Percentiles rank a stretch among this genome's conserved stretches.
Conservation (phyloP, 2,888 invertebrate genomes). For the Mechanitis mazaeus region DNA sequence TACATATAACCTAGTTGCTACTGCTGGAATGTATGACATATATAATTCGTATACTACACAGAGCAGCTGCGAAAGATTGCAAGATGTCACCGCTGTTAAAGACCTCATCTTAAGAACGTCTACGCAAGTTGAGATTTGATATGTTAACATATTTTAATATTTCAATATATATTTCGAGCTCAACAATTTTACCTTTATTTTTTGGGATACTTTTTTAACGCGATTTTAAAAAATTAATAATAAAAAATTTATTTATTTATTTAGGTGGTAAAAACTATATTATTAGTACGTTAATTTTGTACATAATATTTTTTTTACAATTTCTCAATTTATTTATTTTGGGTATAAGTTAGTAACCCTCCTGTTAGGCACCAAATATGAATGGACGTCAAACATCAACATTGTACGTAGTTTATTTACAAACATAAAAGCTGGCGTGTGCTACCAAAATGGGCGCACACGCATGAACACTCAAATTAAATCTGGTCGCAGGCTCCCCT, state of each 20-base stretch:
- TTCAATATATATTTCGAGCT: too few species aligned
- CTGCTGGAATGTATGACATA: constrained; percentile 21
- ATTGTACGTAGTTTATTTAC: constrained; percentile 63
- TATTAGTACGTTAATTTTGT: too few species aligned
- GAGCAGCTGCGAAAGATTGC: constrained; percentile 28
- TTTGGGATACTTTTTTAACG: too few species aligned
- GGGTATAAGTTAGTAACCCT: constrained; percentile 14
- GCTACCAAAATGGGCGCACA: constrained; percentile 50
- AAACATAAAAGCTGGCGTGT: constrained; percentile 60
- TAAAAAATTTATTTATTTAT: too few species aligned
- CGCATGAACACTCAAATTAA: constrained; percentile 56
- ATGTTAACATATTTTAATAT: not conserved
- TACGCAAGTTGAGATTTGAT: constrained; percentile 48
- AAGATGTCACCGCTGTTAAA: constrained; percentile 35
- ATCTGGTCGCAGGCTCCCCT: constrained; percentile 44
- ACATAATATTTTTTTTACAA: too few species aligned
- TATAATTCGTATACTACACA: constrained; percentile 27
- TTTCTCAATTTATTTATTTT: constrained; percentile 13
- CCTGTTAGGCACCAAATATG: constrained; percentile 38
- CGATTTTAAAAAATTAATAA: too few species aligned
- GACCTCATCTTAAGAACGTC: constrained; percentile 53
- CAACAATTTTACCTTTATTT: too few species aligned
- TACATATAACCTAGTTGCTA: constrained; percentile 18
- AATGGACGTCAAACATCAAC: constrained; percentile 56
- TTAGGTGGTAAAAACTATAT: too few species aligned